Base-by-base conservation (phyloP, 1,140 invertebrate species). In the Telenomus remus region DNA sequence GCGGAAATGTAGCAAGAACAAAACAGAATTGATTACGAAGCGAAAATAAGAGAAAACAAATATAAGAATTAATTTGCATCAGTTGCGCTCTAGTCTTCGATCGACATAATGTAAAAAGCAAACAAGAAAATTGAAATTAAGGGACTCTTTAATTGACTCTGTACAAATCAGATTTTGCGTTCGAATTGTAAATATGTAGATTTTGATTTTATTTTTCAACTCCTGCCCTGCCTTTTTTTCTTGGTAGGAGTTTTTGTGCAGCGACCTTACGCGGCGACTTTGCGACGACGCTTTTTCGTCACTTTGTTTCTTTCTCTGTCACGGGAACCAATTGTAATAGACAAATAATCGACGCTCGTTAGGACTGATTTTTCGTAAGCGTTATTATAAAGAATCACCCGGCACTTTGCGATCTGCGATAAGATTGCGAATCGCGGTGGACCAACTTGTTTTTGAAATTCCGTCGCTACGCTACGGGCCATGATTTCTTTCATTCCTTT, bases 301-400 rank as follows among this genome's bases (percentile, higher is more conserved):
- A 12, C 8, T 13, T 19, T 63, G 1, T 14, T 27, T 46, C 42
- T 34, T 49, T 51, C 48, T 60, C 11, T 61, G 2, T 49, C 46
- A 33, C 27, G 60, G 16, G 50, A 73, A 73, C 42, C 54, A 73
- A 65, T 72, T 65, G 27, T 73, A 73, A 65, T 73, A 48, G 69
- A 73, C 60, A 65, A 72, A 73, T 65, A 73, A 73, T 65, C 55
- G 60, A 73, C 50, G 70, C 60, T 66, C 54, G 61, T 65, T 73
- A 66, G 61, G 70, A 73, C 70, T 66, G 70, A 73, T 66, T 73
- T n/a, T 73, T 65, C 61, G 43, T 73, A 73, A 65, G 19, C 44
- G 34, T 55, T 61, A 59, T 56, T 54, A 15, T 53, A 54, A 39
- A 54, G 37, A 57, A 57, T 54, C 33, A 59, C 48, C 54, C 69